Evolutionary conservation across 1,140 invertebrate species (phyloP), one percentile per base, ranked within the genome.

Genomic region (Cherax destructor): DNA sequence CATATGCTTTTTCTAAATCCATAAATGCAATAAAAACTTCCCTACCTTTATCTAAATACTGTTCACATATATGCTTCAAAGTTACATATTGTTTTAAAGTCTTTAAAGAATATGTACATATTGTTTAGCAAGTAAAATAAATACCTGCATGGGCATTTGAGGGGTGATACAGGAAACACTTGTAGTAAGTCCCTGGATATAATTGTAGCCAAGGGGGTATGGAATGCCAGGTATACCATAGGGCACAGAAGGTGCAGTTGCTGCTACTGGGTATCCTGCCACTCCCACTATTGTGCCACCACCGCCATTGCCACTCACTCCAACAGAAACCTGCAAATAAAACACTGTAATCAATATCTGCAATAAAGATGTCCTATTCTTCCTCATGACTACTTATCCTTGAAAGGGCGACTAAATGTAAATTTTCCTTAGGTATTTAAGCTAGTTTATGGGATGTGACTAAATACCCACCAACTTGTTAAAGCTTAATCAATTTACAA

Each of bases 141-240:
- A 65, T 81, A 92, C 92, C 92, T 89, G 92, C 83, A 92, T 88
- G 61, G 92, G 92, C 72, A 92, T 77, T 59, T 92, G 92, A 83
- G 92, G 92, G 74, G 90, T 92, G 74, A 92, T 89, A 74, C 87
- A 92, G 16, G 92, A 90, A 18, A 92, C 92, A 81, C 87, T 90
- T 49, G 92, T 88, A 10, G 87, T 85, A 41, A 92, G 69, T 24
- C 92, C 86, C 50, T 89, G 88, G 69, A 92, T 90, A 41, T 92
- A 92, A 78, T 92, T 92, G 52, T 92, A 92, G n/a, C 87, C 87
- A 24, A 92, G 87, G 13, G 83, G 92, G 41, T 92, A 92, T 6
- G 92, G 92, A 74, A 92, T 85, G 69, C 81, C 87, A 4, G 92
- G 87, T 49, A 92, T 56, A 18, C 87, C 92, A 90, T 92, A 92